Conservation (phyloP, 2,113 vertebrate species). For the Taxidea taxus region DNA sequence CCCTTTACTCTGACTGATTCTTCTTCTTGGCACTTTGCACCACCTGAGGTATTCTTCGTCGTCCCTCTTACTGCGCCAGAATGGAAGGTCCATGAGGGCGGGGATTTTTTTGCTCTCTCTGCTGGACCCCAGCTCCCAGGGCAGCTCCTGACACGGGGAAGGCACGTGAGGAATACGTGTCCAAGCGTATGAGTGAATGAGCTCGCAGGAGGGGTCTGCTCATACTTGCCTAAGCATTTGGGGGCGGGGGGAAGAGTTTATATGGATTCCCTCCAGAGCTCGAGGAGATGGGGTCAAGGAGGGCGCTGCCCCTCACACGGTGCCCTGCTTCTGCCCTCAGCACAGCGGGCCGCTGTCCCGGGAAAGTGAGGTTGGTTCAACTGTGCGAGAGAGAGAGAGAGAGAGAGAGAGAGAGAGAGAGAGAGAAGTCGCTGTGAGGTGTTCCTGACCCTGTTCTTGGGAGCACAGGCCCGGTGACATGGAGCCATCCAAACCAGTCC, state of each 20-base stretch:
- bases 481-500: slow-evolving; percentile 34
- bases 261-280: not conserved
- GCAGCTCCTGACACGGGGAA: not conserved
- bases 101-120: not conserved
- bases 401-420: too few relatives aligned
- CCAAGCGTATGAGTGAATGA: not conserved
- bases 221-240: not conserved
- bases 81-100: not conserved
- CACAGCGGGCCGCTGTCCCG: not conserved
- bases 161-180: not conserved
- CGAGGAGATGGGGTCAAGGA: not conserved
- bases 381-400: not conserved
- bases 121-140: not conserved
- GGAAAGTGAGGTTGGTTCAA: not conserved
- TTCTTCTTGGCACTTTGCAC: not conserved
- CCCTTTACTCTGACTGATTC: not conserved
- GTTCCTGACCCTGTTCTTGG: not conserved
- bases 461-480: not conserved
- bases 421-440: not conserved
- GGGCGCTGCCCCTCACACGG: accelerated
- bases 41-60: not conserved
- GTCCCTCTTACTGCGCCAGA: not conserved
- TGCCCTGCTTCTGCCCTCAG: not conserved
- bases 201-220: not conserved
- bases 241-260: not conserved